Evolutionary conservation across 2,888 invertebrate genomes (phyloP).

Genomic region (Thelaira solivaga): DNA sequence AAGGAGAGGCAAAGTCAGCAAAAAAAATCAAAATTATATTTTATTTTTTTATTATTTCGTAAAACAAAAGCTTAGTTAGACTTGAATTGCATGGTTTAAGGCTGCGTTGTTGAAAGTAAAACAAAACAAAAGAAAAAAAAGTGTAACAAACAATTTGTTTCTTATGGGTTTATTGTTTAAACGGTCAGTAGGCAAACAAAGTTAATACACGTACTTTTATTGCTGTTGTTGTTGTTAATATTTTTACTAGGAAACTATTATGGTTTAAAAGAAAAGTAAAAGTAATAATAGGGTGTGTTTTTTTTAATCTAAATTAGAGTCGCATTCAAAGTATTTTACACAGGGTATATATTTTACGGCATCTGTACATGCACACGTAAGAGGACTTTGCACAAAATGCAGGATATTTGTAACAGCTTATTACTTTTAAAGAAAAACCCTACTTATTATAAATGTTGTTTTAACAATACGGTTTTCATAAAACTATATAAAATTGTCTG

Average conservation of each 20-base stretch:
- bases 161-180: conserved; percentile 21
- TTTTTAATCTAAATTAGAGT: neutral
- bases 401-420: conserved; percentile 11
- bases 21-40: conserved; percentile 7
- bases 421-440: neutral
- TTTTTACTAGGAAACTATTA: conserved; percentile 28
- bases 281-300: conserved; percentile 50
- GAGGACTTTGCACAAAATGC: neutral
- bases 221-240: neutral
- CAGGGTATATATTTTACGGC: neutral
- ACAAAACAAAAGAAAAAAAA: too few relatives aligned
- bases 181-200: conserved; percentile 51
- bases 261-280: conserved; percentile 54
- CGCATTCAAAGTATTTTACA: too few relatives aligned
- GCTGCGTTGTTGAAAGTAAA: neutral
- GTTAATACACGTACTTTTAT: neutral
- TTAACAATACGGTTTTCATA: neutral
- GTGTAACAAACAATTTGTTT: conserved; percentile 45
- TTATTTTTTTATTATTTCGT: neutral
- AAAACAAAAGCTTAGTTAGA: conserved; percentile 27
- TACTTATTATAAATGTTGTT: neutral
- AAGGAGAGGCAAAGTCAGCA: neutral
- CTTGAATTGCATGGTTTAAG: conserved; percentile 34
- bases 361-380: neutral
- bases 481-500: neutral